Conservation (phyloP, 2,888 invertebrate species). For the Arge pagana region DNA sequence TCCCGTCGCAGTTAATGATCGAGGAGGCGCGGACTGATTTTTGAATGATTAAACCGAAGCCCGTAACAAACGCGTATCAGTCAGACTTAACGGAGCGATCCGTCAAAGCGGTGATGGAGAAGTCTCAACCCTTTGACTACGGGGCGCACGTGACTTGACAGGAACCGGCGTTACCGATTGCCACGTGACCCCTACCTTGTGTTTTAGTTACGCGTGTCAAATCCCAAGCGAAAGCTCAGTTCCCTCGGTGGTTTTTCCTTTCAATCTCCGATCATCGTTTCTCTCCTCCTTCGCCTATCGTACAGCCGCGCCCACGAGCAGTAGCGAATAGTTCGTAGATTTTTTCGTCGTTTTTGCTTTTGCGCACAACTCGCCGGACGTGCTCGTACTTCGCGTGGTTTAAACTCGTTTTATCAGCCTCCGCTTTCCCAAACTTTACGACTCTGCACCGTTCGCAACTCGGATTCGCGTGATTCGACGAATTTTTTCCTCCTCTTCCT, state of each 20-base stretch:
- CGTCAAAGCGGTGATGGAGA: conserved; percentile 43
- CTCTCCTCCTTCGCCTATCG: conserved; percentile 3
- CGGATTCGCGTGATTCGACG: too few relatives aligned
- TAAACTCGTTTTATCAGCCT: conserved; percentile 1
- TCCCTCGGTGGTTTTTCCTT: conserved; percentile 1
- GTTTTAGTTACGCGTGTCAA: conserved; percentile 58
- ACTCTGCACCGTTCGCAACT: too few relatives aligned
- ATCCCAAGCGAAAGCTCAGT: conserved; percentile 47
- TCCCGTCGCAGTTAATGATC: conserved; percentile 45
- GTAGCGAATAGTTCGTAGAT: neutral
- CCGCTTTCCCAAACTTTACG: too few relatives aligned
- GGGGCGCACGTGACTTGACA: conserved; percentile 53
- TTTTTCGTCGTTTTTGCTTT: conserved; percentile 1
- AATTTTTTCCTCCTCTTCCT: conserved; percentile 34
- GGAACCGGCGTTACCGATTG: conserved; percentile 32
- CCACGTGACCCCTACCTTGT: conserved; percentile 47
- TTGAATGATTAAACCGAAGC: conserved; percentile 56
- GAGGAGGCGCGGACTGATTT: conserved; percentile 53
- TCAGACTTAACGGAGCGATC: conserved; percentile 55
- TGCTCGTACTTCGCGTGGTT: neutral
- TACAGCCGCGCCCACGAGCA: neutral
- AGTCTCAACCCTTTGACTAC: conserved; percentile 56
- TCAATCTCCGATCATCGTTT: neutral
- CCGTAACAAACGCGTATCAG: conserved; percentile 46
- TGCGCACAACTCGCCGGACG: neutral